A percentile compares a stretch with the other conserved stretches of the same genome.
These are phyloP conservation scores for Neogobius melanostomus DNA, from an alignment of 2,113 vertebrate species.

Conservation along the genomic window DNA sequence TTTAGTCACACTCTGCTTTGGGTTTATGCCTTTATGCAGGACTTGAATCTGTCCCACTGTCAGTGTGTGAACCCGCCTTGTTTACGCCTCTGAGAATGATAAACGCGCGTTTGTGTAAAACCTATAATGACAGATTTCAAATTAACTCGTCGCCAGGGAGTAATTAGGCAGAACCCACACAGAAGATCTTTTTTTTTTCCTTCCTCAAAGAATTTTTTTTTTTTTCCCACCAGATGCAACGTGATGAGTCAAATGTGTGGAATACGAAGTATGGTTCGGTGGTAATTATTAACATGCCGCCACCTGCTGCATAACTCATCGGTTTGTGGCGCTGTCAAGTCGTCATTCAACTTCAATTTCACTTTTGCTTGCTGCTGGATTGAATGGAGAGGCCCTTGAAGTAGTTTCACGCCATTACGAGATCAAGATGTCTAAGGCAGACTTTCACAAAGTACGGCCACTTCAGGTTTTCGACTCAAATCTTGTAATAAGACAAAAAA, in stretches of 20 bases:
- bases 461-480: too few relatives aligned
- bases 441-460: too few relatives aligned
- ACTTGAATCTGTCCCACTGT: not conserved
- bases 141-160: constrained; percentile 40
- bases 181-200: not conserved
- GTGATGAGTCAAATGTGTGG: not conserved
- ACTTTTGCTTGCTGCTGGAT: not conserved
- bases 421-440: too few relatives aligned
- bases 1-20: not conserved
- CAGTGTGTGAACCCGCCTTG: constrained; percentile 13
- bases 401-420: too few relatives aligned
- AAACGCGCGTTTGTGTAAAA: constrained; percentile 50
- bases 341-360: not conserved
- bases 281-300: not conserved
- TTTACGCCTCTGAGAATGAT: constrained; percentile 35
- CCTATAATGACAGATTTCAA: constrained; percentile 38
- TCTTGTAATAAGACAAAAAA: too few relatives aligned
- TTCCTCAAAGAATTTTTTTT: not conserved
- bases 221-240: not conserved
- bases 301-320: not conserved
- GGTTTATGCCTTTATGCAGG: not conserved
- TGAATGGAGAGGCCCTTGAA: not conserved
- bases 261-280: not conserved
- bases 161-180: constrained; percentile 34
- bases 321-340: not conserved